These are phyloP conservation scores for Odontamblyopus rebecca DNA, from an alignment of 2,797 vertebrate genomes.

Conservation along the genomic window DNA sequence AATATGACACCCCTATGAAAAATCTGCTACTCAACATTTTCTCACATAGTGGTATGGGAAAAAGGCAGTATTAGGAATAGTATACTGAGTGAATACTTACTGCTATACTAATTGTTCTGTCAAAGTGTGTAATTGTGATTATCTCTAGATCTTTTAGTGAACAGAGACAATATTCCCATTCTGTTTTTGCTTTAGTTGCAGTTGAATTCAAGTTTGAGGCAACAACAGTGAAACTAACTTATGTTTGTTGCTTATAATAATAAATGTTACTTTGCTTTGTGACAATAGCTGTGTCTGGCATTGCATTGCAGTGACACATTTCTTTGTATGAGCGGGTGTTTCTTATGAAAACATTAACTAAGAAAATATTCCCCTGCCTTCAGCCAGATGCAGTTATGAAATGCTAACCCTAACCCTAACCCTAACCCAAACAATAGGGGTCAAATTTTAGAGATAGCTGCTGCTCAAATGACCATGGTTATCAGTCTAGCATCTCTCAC, in stretches of 20 bases:
- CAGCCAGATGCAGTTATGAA: neutral
- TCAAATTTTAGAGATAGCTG: neutral
- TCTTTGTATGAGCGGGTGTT: slow-evolving; percentile 6
- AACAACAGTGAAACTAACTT: too few species aligned
- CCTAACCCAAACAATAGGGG: neutral
- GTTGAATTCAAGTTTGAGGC: neutral
- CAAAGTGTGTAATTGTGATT: neutral
- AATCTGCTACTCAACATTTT: slow-evolving; percentile 18
- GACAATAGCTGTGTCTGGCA: neutral
- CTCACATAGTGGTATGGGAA: slow-evolving; percentile 7
- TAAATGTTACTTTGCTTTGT: neutral
- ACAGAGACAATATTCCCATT: neutral
- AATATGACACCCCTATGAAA: slow-evolving; percentile 13
- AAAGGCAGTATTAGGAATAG: too few species aligned
- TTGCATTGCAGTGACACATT: neutral
- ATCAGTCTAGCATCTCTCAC: neutral
- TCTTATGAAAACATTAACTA: neutral
- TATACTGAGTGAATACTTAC: neutral
- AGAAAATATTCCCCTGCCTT: neutral
- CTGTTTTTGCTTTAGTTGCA: neutral
- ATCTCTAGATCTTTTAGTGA: neutral
- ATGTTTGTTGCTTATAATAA: neutral
- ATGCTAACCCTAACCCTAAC: neutral
- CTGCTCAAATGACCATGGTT: neutral
- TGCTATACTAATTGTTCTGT: neutral